Evolutionary conservation across 2,888 invertebrate species (phyloP), one percentile per base, ranked within the genome.

Genomic region (Caenorhabditis sp.): DNA sequence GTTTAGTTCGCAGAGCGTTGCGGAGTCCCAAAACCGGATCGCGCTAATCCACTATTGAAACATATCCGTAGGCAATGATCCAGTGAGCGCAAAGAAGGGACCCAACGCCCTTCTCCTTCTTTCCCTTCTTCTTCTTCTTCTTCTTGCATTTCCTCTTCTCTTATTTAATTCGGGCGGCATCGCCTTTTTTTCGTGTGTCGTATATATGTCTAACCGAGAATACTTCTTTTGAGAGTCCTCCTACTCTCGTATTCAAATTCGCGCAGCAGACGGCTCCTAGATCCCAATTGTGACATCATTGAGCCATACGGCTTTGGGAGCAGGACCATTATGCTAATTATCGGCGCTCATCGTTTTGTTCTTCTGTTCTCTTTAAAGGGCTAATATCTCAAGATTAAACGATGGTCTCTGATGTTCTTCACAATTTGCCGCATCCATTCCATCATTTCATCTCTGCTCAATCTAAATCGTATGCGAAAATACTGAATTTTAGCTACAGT

Each of bases 21-120:
- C n/a, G n/a, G 64, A 58, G 32, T 32, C 32, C 32, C 9, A 9
- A n/a, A 9, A 32, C 32, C 32, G 53, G 47, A 61, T 61, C 51
- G 72, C 64, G 67, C 76, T 61, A 76, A 76, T 76, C 76, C 76
- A 76, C 76, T 67, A 76, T 76, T 76, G 76, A 76, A 76, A 67
- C 76, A 76, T 76, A 76, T 76, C 76, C 76, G 76, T 76, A 76
- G 76, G 76, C 76, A 76, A 76, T 76, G 76, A 76, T 76, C 76
- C 76, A 60, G 40, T 22, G 18, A 35, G 32, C 40, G 28, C 53
- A 56, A 26, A 56, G 26, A 26, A 53, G 70, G 28, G 44, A 61
- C 51, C 35, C 37, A 51, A 28, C 58, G 15, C 22, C 76, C 58
- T n/a, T n/a, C n/a, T n/a, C n/a, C n/a, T n/a, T n/a, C n/a, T n/a